Percentiles rank a stretch among this genome's conserved stretches.
Conservation (phyloP, 2,888 invertebrate species). For the Euplagia quadripunctaria region DNA sequence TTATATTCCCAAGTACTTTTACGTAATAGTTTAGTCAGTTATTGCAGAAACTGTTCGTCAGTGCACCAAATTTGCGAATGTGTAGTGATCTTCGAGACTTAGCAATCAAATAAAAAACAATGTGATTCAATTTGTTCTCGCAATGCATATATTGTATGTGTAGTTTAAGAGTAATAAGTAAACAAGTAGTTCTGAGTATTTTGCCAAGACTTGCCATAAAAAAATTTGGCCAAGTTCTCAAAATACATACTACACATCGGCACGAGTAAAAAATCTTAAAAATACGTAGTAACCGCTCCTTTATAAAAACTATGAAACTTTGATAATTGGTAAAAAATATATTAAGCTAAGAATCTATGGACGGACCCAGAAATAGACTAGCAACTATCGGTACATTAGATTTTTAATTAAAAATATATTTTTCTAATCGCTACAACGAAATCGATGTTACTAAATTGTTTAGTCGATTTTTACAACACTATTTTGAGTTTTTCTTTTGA, state of each 20-base stretch:
- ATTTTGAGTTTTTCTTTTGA: constrained; percentile 9
- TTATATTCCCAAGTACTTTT: constrained; percentile 33
- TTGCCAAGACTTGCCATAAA: constrained; percentile 10
- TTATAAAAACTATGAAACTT: constrained; percentile 47
- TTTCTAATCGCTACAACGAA: constrained; percentile 35
- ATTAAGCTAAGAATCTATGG: constrained; percentile 58
- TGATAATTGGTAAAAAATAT: constrained; percentile 51
- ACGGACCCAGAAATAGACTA: constrained; percentile 64
- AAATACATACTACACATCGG: constrained; percentile 17
- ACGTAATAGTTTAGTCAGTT: constrained; percentile 26
- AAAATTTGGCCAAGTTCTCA: constrained; percentile 10
- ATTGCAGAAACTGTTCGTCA: constrained; percentile 19
- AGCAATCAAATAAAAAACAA: background rate
- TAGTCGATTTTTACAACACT: constrained; percentile 28
- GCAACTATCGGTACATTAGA: constrained; percentile 54
- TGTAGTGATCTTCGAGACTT: constrained; percentile 4
- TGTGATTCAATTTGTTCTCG: background rate
- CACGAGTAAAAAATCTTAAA: constrained; percentile 30
- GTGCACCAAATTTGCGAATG: constrained; percentile 17
- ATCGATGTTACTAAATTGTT: constrained; percentile 45
- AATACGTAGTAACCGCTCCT: constrained; percentile 49
- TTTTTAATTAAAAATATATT: constrained; percentile 34
- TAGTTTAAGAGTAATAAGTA: background rate
- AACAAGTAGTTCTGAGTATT: background rate
- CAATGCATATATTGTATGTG: background rate